phyloP scores from a whole-genome alignment of 1,140 invertebrate species.

The Nymphalis io region DNA sequence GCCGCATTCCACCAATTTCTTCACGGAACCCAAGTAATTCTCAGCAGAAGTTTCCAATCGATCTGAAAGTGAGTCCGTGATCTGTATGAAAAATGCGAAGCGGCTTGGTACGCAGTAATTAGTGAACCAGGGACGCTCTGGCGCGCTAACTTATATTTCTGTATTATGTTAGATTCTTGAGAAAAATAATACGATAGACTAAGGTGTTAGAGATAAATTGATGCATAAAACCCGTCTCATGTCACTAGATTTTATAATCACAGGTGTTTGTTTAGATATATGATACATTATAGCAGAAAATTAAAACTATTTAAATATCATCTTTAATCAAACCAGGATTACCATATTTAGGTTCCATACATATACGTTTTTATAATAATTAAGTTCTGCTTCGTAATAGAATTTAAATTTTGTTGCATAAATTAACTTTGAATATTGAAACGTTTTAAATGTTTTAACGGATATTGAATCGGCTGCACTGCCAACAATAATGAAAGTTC shows the following conservation, averaged over 20 bases:
- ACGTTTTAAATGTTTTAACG: background rate
- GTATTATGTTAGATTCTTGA: slow-evolving; percentile 7
- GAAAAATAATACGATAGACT: slow-evolving; percentile 7
- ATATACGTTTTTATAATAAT: background rate
- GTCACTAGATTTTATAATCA: too few relatives aligned
- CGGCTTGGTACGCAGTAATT: slow-evolving; percentile 63
- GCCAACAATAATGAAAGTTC: background rate
- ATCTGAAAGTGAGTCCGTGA: slow-evolving; percentile 64
- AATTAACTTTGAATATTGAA: background rate
- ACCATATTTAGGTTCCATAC: too few relatives aligned
- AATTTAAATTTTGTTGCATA: background rate
- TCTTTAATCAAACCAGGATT: too few relatives aligned
- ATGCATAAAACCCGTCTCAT: too few relatives aligned
- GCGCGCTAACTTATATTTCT: slow-evolving; percentile 7
- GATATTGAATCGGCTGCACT: background rate
- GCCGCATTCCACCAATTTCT: slow-evolving; percentile 57
- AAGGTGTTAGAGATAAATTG: too few relatives aligned
- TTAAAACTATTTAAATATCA: too few relatives aligned
- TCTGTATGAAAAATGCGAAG: slow-evolving; percentile 71
- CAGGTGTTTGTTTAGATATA: too few relatives aligned
- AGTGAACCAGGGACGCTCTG: slow-evolving; percentile 48
- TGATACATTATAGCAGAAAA: too few relatives aligned
- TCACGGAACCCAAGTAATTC: slow-evolving; percentile 50
- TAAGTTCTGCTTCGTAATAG: background rate
- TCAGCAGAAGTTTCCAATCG: slow-evolving; percentile 58